These are phyloP conservation scores for Bugula neritina DNA, from an alignment of 2,888 invertebrate species.

Conservation along the genomic window DNA sequence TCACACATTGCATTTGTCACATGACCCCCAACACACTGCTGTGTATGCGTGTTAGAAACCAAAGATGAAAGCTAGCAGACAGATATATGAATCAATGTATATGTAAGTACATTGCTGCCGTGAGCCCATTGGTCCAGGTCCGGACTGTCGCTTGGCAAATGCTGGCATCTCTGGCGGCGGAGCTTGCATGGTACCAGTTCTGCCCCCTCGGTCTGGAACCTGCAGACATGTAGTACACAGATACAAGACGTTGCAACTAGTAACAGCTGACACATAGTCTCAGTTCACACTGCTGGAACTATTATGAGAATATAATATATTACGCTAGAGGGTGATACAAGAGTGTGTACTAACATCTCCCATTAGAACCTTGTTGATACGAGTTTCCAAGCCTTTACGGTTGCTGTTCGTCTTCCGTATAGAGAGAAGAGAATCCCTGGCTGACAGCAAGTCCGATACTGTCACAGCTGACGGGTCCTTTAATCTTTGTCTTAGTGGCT, in stretches of 20 bases:
- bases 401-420: constrained; percentile 88
- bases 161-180: constrained; percentile 97
- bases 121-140: constrained; percentile 34
- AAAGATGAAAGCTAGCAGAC: no score
- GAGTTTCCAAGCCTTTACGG: constrained; percentile 74
- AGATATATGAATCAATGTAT: no score
- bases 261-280: no score
- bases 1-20: no score
- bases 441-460: constrained; percentile 74
- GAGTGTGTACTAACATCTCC: constrained; percentile 66
- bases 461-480: constrained; percentile 63
- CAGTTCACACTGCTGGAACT: no score
- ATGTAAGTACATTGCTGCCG: constrained; percentile 29
- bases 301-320: no score
- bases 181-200: constrained; percentile 81
- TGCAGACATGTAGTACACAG: no score
- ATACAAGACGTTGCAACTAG: no score
- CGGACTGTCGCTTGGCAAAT: constrained; percentile 68
- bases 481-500: constrained; percentile 49
- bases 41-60: no score
- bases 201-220: constrained; percentile 91
- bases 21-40: no score
- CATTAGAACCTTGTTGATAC: constrained; percentile 81
- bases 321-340: no score
- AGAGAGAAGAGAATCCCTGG: constrained; percentile 74